Conservation (phyloP, 2,113 vertebrate genomes). For the Hypanus sabinus region DNA sequence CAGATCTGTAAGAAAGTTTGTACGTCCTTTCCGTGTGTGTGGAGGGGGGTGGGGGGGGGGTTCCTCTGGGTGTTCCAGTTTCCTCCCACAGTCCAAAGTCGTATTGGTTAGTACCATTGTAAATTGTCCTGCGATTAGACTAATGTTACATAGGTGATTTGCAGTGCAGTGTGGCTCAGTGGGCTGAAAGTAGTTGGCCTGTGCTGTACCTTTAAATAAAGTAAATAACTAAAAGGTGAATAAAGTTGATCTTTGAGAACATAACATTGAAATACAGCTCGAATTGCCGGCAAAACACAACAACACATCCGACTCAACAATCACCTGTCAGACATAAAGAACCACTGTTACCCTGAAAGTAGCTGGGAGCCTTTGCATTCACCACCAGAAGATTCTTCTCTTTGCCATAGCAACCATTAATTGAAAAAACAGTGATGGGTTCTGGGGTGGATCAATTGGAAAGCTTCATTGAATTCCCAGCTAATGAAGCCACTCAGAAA, state of each 20-base stretch:
- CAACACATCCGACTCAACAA: neutral
- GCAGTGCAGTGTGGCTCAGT: no score
- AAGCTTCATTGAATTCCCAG: neutral
- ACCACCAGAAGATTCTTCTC: neutral
- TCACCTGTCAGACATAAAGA: neutral
- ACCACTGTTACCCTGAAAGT: neutral
- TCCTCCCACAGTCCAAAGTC: no score
- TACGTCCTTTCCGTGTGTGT: no score
- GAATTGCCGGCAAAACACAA: neutral
- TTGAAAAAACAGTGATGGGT: constrained; percentile 15
- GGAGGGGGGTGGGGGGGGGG: no score
- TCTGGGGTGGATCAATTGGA: neutral
- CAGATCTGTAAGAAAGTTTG: no score
- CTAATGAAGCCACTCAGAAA: constrained; percentile 10
- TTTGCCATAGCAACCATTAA: constrained; percentile 28
- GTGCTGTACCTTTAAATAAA: no score
- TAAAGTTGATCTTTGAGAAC: neutral
- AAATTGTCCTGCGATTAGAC: no score
- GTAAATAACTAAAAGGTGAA: no score
- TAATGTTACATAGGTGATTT: no score
- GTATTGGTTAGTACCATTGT: no score
- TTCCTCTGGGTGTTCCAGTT: no score
- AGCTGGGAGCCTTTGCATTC: constrained; percentile 21
- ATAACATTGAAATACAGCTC: neutral
- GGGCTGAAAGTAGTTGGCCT: no score